Evolutionary conservation across 2,888 invertebrate genomes (phyloP), one percentile per base, ranked within the genome.

Genomic region (Cheilosia grossa): DNA sequence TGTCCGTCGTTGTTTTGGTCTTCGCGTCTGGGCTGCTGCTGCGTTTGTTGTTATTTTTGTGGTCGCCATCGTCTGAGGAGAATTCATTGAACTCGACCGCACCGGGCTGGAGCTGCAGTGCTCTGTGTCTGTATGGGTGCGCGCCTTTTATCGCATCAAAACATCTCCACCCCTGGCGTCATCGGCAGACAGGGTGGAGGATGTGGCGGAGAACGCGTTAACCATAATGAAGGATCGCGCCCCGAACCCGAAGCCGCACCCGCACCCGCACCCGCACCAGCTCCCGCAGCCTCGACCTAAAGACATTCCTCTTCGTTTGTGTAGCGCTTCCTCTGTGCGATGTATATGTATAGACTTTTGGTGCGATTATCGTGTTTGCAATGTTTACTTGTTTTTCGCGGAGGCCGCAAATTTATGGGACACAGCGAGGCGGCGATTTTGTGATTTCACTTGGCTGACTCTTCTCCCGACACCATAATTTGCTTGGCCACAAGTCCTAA

Each of bases 311-410:
- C 40, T 72, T 30, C 49, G 54, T 63, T 51, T 75, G 53, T 49
- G 53, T 58, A 40, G 24, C 15, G 59, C 64, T 83, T 80, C 49
- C 66, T 75, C 64, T 61, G 66, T 30, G 30, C 2, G 30, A 2
- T 7, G 7, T 30, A 9, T 30, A 30, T 30, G 9, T 30, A 2
- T 54, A 70, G 81, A 1, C 7, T n/a, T 56, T 72, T 72, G 42
- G 75, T 72, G 85, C 81, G 85, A 85, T 85, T 85, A 85, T 85
- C 67, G 75, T 80, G 85, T 80, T 80, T 80, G 70, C 70, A 70
- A 80, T 80, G 75, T 72, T 85, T 80, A 74, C 74, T 80, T 51
- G 58, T 47, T 80, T 74, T 64, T 69, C 58, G 66, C 49, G 59
- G 77, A 77, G 81, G 67, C 81, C 49, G 61, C 70, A 56, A 61